phyloP scores from a whole-genome alignment of 2,797 vertebrate species.

The Sebastolobus alascanus region DNA sequence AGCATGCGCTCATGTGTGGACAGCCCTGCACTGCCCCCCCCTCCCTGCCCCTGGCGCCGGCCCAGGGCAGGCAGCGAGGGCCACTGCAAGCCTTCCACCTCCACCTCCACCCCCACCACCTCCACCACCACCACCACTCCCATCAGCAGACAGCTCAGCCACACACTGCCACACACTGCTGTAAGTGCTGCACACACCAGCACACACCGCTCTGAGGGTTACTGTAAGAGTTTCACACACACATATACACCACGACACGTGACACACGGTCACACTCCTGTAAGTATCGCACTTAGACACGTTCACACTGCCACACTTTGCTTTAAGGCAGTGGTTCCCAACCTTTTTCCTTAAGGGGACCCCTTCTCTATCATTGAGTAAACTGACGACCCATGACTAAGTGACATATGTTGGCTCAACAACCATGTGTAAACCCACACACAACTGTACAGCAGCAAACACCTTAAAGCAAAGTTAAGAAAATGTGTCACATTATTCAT shows the following conservation, averaged over 20 bases:
- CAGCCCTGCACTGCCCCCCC: conserved; percentile 84
- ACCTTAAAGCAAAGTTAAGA: neutral
- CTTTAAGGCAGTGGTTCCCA: conserved; percentile 2
- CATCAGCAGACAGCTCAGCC: conserved; percentile 87
- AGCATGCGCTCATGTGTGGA: conserved; percentile 93
- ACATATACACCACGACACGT: neutral
- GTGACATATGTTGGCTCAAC: neutral
- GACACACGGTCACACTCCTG: neutral
- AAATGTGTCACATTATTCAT: conserved; percentile 1
- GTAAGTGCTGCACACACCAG: conserved; percentile 88
- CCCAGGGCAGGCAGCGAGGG: conserved; percentile 88
- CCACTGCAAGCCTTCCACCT: conserved; percentile 86
- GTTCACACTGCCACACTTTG: conserved; percentile 18
- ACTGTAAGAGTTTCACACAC: conserved; percentile 29
- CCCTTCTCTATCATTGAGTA: too few species aligned
- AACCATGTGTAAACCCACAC: neutral
- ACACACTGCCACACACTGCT: conserved; percentile 88
- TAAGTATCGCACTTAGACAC: conserved; percentile 7
- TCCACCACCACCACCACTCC: conserved; percentile 82
- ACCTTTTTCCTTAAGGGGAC: too few species aligned
- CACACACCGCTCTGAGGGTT: conserved; percentile 44
- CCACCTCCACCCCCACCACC: conserved; percentile 85
- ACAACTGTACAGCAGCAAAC: conserved; percentile 4
- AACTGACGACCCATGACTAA: too few species aligned
- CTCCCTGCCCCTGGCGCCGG: conserved; percentile 83